phyloP scores from a whole-genome alignment of 1,140 invertebrate genomes.

The Heliconius nattereri region DNA sequence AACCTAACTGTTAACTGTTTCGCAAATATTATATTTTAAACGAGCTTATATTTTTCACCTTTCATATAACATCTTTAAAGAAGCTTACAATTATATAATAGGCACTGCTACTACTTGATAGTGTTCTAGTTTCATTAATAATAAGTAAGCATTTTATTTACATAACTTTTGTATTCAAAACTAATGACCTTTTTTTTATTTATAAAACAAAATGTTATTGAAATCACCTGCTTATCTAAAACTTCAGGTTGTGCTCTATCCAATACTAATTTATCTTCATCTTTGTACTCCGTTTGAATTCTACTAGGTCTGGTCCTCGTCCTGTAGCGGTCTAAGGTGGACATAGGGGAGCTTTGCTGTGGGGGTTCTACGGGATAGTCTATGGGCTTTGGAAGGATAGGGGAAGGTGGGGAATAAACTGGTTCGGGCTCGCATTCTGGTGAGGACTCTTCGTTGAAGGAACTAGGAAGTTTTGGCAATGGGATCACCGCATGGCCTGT shows the following conservation, averaged over 20 bases:
- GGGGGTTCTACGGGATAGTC: slow-evolving; percentile 42
- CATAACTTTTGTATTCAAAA: not conserved
- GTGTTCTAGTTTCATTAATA: no score
- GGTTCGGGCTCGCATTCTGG: slow-evolving; percentile 60
- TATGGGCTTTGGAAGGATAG: slow-evolving; percentile 54
- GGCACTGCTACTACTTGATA: no score
- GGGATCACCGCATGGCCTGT: slow-evolving; percentile 78
- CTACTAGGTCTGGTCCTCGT: slow-evolving; percentile 65
- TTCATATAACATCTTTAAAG: no score
- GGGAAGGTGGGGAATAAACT: slow-evolving; percentile 62
- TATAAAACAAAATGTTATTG: slow-evolving; percentile 1
- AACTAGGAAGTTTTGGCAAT: slow-evolving; percentile 79
- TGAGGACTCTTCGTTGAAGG: slow-evolving; percentile 67
- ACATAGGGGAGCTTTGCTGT: slow-evolving; percentile 63
- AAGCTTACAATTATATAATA: no score
- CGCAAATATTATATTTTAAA: no score
- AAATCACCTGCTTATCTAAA: slow-evolving; percentile 74
- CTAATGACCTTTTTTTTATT: not conserved
- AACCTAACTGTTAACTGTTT: no score
- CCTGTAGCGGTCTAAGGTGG: slow-evolving; percentile 72
- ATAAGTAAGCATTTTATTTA: no score
- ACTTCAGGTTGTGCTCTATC: slow-evolving; percentile 77
- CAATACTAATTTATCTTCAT: slow-evolving; percentile 76
- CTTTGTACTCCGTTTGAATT: slow-evolving; percentile 69
- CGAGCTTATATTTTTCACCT: no score